A percentile compares a stretch with the other conserved stretches of the same genome.
Conservation (phyloP, 1,140 invertebrate species). For the Hypothenemus hampei region DNA sequence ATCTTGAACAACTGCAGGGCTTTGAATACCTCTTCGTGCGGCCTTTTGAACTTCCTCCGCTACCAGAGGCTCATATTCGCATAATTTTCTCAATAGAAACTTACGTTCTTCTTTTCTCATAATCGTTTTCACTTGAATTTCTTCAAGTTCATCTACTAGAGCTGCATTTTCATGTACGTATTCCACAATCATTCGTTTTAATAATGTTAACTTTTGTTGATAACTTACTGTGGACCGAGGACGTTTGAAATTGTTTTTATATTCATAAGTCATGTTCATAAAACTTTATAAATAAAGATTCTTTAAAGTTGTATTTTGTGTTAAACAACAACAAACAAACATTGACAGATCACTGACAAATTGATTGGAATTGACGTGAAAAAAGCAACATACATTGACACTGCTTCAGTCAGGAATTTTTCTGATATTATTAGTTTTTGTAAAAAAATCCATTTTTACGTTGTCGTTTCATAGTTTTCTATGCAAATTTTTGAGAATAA, state of each 20-base stretch:
- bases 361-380: no score
- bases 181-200: conserved; percentile 42
- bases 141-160: conserved; percentile 72
- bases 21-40: conserved; percentile 26
- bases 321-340: no score
- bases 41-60: conserved; percentile 47
- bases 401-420: no score
- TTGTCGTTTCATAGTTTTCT: no score
- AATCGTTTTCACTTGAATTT: conserved; percentile 69
- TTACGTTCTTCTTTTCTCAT: conserved; percentile 71
- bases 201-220: conserved; percentile 35
- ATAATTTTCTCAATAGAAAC: conserved; percentile 63
- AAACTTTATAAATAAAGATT: neutral
- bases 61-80: conserved; percentile 57
- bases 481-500: no score
- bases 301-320: no score
- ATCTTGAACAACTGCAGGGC: conserved; percentile 10
- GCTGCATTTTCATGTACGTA: conserved; percentile 65
- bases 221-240: conserved; percentile 15
- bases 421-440: no score
- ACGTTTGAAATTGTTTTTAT: conserved; percentile 15
- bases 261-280: conserved; percentile 9
- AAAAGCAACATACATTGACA: no score
- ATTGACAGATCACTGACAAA: neutral
- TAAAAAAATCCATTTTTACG: no score